Percentiles rank a stretch among this genome's conserved stretches.
phyloP scores from a whole-genome alignment of 2,113 vertebrate species.

The Cyanoliseus patagonus region DNA sequence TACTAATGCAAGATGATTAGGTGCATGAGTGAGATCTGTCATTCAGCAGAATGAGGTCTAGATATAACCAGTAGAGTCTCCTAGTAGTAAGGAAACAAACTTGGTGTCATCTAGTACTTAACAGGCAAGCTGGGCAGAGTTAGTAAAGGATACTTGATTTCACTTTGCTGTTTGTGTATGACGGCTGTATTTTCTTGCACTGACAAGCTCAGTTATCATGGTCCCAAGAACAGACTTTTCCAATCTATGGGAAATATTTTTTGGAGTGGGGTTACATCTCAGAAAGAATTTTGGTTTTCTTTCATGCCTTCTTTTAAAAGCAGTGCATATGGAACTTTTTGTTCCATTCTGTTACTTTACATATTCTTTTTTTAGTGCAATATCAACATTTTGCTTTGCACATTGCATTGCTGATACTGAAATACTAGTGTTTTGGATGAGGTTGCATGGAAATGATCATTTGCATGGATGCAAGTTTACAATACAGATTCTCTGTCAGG shows the following conservation, averaged over 20 bases:
- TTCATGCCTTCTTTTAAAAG: neutral
- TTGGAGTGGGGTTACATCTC: neutral
- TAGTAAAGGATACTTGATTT: neutral
- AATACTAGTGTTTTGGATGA: neutral
- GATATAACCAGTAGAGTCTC: neutral
- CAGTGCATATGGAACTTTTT: neutral
- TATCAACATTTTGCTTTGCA: neutral
- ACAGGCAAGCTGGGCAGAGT: neutral
- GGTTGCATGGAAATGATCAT: neutral
- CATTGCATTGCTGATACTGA: neutral
- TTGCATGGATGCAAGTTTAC: neutral
- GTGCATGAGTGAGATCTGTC: neutral
- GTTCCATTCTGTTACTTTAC: neutral
- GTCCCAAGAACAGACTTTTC: constrained; percentile 12
- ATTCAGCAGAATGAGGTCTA: neutral
- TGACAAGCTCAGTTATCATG: constrained; percentile 17
- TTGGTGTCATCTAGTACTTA: neutral
- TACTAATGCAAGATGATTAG: neutral
- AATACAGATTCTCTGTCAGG: neutral
- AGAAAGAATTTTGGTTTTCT: neutral
- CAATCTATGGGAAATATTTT: neutral
- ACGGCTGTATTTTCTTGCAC: neutral
- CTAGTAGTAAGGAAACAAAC: neutral
- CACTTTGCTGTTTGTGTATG: neutral
- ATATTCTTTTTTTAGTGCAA: neutral